Evolutionary conservation across 2,113 vertebrate species (phyloP), one percentile per base, ranked within the genome.

Genomic region (Brachirus orientalis): DNA sequence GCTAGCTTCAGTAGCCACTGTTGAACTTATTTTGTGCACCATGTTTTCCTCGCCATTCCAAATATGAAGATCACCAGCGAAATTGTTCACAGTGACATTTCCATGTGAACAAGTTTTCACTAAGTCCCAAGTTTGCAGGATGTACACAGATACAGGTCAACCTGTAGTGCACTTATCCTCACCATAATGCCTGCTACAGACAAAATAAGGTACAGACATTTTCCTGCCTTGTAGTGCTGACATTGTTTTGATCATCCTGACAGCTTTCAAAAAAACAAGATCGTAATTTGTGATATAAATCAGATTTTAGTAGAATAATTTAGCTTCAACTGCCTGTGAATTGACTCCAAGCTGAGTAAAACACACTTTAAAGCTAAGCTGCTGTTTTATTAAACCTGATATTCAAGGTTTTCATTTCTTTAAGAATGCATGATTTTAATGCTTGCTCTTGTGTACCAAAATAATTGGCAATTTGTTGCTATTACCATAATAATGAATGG

Each of bases 121-220:
- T 47, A 13, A 37, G 16, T 54, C 35, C 72, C 65, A 41, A 36
- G 73, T 53, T 61, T 58, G 72, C 77, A 75, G 79, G 83, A 75
- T 4, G 41, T 67, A 80, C 68, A 79, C 48, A 55, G 61, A 67
- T 57, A 56, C 72, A 72, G 76, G 68, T 74, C 52, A 20, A 61
- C 60, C 71, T 79, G 69, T 81, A 74, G 77, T 86, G 88, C 85
- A 86, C 88, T 89, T 84, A 80, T 67, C 72, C 77, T 87, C 78
- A 88, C 84, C 88, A 70, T 50, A 86, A 83, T 77, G 89, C 83
- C 85, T 89, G 87, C 79, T 82, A 53, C 58, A 65, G 69, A 76
- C 69, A 14, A 18, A 70, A 78, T 46, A 54, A 45, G 43, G 73
- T 0, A 17, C 19, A 48, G 58, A 63, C 59, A 75, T 73, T 71